These are phyloP conservation scores for Saccopteryx bilineata DNA, from an alignment of 2,113 vertebrate species.

Conservation along the genomic window DNA sequence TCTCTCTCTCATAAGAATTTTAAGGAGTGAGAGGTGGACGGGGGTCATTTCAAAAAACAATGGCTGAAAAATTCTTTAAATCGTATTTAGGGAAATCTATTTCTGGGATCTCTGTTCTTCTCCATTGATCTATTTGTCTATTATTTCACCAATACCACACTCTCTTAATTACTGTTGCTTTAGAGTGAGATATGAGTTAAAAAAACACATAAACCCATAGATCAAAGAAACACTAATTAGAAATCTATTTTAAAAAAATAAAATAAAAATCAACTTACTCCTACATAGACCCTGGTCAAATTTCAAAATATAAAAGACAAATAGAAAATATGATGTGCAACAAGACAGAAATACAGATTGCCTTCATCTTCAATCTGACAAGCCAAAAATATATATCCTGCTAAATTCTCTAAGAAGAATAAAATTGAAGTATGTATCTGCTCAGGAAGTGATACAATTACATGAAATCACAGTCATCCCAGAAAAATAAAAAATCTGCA, in stretches of 20 bases:
- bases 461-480: neutral
- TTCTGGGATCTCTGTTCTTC: too few relatives aligned
- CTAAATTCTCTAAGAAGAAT: neutral
- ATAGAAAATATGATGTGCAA: neutral
- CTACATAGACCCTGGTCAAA: neutral
- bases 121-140: too few relatives aligned
- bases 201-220: neutral
- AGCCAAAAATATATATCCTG: neutral
- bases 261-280: slow-evolving; percentile 6
- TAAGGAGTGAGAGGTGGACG: neutral
- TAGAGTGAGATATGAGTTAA: neutral
- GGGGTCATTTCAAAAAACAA: slow-evolving; percentile 5
- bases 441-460: neutral
- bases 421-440: neutral
- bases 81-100: too few relatives aligned
- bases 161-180: too few relatives aligned
- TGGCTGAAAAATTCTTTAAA: too few relatives aligned
- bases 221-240: neutral
- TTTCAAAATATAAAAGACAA: neutral
- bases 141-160: too few relatives aligned
- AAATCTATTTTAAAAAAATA: neutral
- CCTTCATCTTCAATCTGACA: neutral
- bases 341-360: neutral
- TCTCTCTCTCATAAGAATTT: neutral
- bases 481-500: neutral